Evolutionary conservation across 2,113 vertebrate species (phyloP).

Genomic region (Bungarus multicinctus): DNA sequence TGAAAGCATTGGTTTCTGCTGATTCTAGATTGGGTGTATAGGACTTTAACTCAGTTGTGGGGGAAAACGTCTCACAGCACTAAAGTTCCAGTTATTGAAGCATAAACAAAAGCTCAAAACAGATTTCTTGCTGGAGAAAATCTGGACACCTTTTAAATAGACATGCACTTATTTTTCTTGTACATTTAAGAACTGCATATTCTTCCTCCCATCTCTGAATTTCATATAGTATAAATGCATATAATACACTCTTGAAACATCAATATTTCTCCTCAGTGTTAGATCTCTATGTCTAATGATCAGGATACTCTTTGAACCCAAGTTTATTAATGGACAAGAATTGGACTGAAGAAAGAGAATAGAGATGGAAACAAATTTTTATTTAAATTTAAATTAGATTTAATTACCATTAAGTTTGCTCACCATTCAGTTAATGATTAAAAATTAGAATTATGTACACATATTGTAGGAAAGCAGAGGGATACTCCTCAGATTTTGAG

Average conservation of each 20-base stretch:
- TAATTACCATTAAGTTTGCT: not conserved
- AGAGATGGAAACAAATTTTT: not conserved
- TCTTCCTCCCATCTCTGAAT: slow-evolving; percentile 6
- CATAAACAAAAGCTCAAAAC: not conserved
- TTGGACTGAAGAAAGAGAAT: not conserved
- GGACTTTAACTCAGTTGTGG: not conserved
- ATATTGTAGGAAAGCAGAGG: not conserved
- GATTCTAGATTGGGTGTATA: not conserved
- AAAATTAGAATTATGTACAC: not conserved
- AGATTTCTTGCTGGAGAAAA: not conserved
- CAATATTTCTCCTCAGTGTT: not conserved
- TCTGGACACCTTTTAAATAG: not conserved
- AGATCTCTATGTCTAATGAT: not conserved
- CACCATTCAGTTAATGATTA: not conserved
- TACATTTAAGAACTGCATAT: not conserved
- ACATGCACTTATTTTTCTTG: not conserved
- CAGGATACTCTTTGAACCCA: not conserved
- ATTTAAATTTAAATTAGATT: not conserved
- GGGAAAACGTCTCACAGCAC: not conserved
- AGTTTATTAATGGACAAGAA: not conserved
- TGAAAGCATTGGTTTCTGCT: not conserved
- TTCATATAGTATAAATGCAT: not conserved
- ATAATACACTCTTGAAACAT: not conserved
- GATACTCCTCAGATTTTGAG: not conserved
- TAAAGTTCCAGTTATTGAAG: not conserved